phyloP scores from a whole-genome alignment of 2,888 invertebrate species.

The Eudemis profundana region DNA sequence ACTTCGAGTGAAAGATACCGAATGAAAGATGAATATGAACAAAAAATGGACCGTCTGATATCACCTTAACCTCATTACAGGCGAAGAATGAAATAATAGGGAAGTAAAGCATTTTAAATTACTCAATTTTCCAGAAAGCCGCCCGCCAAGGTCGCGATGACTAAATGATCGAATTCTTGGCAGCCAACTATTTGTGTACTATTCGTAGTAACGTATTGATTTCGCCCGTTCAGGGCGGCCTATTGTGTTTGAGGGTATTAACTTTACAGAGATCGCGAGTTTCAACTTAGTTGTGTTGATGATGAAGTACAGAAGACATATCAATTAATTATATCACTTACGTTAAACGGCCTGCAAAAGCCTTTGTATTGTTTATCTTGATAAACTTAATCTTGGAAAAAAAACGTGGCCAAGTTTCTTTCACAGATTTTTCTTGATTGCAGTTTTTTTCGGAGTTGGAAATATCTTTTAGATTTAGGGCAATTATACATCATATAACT shows the following conservation, averaged over 20 bases:
- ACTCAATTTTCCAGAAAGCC: constrained; percentile 20
- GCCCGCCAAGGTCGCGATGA: constrained; percentile 33
- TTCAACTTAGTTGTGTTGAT: not conserved
- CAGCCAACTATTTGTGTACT: constrained; percentile 39
- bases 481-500: too few relatives aligned
- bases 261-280: not conserved
- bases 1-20: constrained; percentile 31
- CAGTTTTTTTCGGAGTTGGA: too few relatives aligned
- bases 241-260: constrained; percentile 16
- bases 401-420: too few relatives aligned
- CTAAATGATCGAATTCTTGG: constrained; percentile 42
- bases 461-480: too few relatives aligned
- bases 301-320: not conserved
- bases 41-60: constrained; percentile 43
- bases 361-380: too few relatives aligned
- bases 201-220: constrained; percentile 40
- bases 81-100: too few relatives aligned
- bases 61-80: too few relatives aligned
- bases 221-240: constrained; percentile 11
- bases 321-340: too few relatives aligned
- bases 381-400: too few relatives aligned
- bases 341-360: too few relatives aligned
- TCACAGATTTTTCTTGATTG: too few relatives aligned
- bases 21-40: constrained; percentile 39
- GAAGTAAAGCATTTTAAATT: constrained; percentile 3